phyloP scores from a whole-genome alignment of 2,113 vertebrate genomes.

The Colistium nudipinnis region DNA sequence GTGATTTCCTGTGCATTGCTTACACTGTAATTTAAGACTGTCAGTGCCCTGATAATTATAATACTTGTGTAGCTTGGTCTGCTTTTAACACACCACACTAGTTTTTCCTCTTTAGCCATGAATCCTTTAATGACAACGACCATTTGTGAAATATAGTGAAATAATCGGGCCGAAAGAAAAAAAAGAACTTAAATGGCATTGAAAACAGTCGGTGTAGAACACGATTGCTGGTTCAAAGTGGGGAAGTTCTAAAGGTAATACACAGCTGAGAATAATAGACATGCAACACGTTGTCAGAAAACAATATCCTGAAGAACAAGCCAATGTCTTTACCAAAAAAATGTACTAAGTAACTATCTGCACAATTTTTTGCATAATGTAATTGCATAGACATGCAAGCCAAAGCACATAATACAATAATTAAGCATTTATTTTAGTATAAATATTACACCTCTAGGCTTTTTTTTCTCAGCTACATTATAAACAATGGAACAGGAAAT shows the following conservation, averaged over 20 bases:
- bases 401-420: conserved; percentile 71
- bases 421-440: conserved; percentile 67
- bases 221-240: conserved; percentile 51
- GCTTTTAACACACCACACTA: background rate
- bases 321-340: conserved; percentile 37
- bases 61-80: background rate
- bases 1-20: background rate
- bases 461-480: conserved; percentile 39
- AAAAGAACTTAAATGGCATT: conserved; percentile 37
- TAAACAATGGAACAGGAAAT: conserved; percentile 40
- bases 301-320: conserved; percentile 47
- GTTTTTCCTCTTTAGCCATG: conserved; percentile 39
- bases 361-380: conserved; percentile 64
- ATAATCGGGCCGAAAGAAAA: conserved; percentile 26
- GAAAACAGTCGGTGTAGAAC: conserved; percentile 46
- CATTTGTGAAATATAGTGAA: conserved; percentile 66
- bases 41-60: background rate
- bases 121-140: conserved; percentile 73
- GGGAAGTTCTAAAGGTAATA: conserved; percentile 47
- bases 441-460: conserved; percentile 70
- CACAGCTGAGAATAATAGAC: conserved; percentile 60
- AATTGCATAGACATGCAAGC: conserved; percentile 74
- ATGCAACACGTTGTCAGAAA: conserved; percentile 68
- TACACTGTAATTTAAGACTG: background rate
- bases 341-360: conserved; percentile 55